Evolutionary conservation across 2,888 invertebrate species (phyloP).

Genomic region (Phengaris arion): DNA sequence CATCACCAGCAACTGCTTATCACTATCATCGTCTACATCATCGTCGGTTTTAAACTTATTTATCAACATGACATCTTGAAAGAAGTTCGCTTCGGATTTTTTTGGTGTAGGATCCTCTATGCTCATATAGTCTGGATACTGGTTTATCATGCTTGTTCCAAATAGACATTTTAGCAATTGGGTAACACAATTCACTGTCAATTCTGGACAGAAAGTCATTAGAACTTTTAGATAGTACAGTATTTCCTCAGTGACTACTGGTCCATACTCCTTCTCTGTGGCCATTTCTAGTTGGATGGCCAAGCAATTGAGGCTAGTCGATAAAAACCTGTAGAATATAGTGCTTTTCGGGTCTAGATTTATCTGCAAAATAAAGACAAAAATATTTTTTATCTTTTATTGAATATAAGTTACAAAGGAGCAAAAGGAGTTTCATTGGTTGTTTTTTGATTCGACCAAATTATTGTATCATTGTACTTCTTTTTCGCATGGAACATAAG

Average conservation of each 20-base stretch:
- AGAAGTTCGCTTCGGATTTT: conserved; percentile 48
- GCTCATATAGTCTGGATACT: conserved; percentile 63
- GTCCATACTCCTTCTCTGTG: conserved; percentile 84
- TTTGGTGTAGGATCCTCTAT: conserved; percentile 48
- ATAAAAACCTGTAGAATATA: conserved; percentile 84
- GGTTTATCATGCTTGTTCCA: conserved; percentile 83
- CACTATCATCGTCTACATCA: conserved; percentile 42
- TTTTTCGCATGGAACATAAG: no score
- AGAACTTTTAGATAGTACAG: conserved; percentile 86
- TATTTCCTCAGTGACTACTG: conserved; percentile 86
- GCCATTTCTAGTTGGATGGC: conserved; percentile 85
- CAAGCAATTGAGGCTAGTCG: conserved; percentile 82
- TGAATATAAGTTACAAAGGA: no score
- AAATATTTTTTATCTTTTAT: no score
- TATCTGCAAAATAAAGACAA: conserved; percentile 70
- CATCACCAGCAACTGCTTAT: conserved; percentile 59
- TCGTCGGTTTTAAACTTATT: conserved; percentile 46
- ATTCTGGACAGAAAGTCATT: conserved; percentile 84
- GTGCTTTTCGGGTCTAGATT: conserved; percentile 88
- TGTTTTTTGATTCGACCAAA: no score
- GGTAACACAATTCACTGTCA: conserved; percentile 86
- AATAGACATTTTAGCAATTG: conserved; percentile 88
- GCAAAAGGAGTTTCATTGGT: no score
- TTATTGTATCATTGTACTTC: no score
- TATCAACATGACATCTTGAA: conserved; percentile 58